Evolutionary conservation across 2,797 vertebrate genomes (phyloP), one percentile per base, ranked within the genome.

Genomic region (Cetoscarus ocellatus): DNA sequence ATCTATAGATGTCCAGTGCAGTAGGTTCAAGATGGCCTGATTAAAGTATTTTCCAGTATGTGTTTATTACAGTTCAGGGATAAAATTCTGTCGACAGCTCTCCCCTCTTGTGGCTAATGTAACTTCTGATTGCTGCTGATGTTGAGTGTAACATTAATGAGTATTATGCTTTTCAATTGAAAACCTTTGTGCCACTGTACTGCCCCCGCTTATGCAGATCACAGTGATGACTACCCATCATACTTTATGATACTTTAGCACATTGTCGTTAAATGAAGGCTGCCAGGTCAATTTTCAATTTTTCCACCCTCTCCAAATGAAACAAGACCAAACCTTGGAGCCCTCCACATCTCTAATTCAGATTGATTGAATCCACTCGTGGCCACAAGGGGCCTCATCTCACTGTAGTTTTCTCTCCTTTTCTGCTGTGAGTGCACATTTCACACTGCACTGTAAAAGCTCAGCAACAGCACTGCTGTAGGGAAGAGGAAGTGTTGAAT

Each of bases 101-200:
- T 51, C 19, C 74, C 76, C 92, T 89, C 91, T 91, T 52, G 38
- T 61, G 55, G 88, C 83, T 93, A 92, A 92, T 92, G 90, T 88
- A 92, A 86, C 90, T 93, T 92, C 82, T 93, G 92, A 94, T 94
- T 92, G 91, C 85, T 19, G 79, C 80, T 84, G 86, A 83, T 88
- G 91, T 88, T 84, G 90, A 93, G 93, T 93, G 91, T 90, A 86
- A 73, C 63, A 66, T 84, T 94, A 94, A 95, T 94, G 91, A 93
- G 83, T 88, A 86, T 93, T 92, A 91, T 90, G 88, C 86, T 90
- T 92, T 91, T 92, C 90, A 93, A 93, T 94, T 94, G 88, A 91
- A 93, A 94, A 88, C 88, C 91, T 92, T 93, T 91, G 92, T 91
- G 86, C 83, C 69, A 62, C 86, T 74, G 85, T 85, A 79, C 82